Percentiles rank a stretch among this genome's conserved stretches.
Conservation (phyloP, 2,797 vertebrate genomes). For the Rhincodon typus region DNA sequence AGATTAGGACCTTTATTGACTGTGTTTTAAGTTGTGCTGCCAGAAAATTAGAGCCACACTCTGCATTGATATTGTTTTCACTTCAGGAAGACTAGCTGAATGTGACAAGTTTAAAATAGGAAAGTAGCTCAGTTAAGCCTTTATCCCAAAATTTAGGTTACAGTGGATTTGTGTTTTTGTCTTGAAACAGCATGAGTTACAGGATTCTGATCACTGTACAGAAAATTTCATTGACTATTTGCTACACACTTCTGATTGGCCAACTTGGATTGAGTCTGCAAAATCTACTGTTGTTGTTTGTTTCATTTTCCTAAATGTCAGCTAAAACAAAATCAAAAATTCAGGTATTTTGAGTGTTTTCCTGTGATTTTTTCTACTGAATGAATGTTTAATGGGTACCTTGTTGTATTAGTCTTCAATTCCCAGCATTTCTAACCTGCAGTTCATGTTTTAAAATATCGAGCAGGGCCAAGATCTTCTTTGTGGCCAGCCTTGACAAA, state of each 20-base stretch:
- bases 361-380: neutral
- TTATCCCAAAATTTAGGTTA: neutral
- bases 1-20: neutral
- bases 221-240: neutral
- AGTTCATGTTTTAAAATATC: neutral
- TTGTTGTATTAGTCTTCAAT: neutral
- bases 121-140: neutral
- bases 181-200: too few relatives aligned
- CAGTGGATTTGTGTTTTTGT: neutral
- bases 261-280: neutral
- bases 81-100: neutral
- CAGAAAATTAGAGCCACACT: neutral
- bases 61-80: neutral
- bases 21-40: neutral
- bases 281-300: neutral
- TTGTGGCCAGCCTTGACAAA: neutral
- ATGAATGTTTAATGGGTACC: neutral
- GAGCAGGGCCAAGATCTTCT: neutral
- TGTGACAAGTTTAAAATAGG: neutral
- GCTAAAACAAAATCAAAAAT: neutral
- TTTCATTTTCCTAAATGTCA: neutral
- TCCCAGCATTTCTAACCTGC: neutral
- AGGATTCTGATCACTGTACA: neutral
- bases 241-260: too few relatives aligned
- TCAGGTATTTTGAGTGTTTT: neutral